Percentiles rank a stretch among this genome's conserved stretches.
Conservation (phyloP, 2,888 invertebrate genomes). For the Caenorhabditis panamensis region DNA sequence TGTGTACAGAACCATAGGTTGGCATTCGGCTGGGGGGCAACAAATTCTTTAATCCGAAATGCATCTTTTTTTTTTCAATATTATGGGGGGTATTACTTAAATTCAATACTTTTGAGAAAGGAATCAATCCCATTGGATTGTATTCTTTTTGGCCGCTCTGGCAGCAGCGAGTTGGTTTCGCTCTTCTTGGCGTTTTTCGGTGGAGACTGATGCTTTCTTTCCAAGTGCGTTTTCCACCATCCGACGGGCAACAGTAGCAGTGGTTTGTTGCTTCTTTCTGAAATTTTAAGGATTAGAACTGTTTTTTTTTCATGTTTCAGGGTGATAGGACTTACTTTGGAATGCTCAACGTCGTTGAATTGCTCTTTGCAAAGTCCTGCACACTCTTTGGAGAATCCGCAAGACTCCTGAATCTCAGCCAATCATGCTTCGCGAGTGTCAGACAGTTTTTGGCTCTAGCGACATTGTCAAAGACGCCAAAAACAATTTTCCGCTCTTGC, state of each 20-base stretch:
- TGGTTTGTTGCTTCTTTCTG: slow-evolving; percentile 58
- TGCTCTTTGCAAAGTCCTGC: slow-evolving; percentile 51
- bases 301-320: neutral
- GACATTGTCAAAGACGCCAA: slow-evolving; percentile 57
- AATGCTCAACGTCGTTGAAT: slow-evolving; percentile 16
- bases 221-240: slow-evolving; percentile 69
- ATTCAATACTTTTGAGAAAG: neutral
- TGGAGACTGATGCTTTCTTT: slow-evolving; percentile 58
- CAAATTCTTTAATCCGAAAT: slow-evolving; percentile 52
- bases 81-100: neutral
- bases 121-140: slow-evolving; percentile 63
- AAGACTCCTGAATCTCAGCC: slow-evolving; percentile 60
- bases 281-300: neutral
- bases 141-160: slow-evolving; percentile 61
- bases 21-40: slow-evolving; percentile 31
- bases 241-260: slow-evolving; percentile 65
- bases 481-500: slow-evolving; percentile 63
- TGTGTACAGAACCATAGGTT: slow-evolving; percentile 9
- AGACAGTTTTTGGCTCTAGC: slow-evolving; percentile 42
- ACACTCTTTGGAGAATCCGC: slow-evolving; percentile 43
- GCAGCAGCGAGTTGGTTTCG: slow-evolving; percentile 63
- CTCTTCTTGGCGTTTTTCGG: slow-evolving; percentile 64
- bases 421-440: slow-evolving; percentile 51
- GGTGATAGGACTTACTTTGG: slow-evolving; percentile 33
- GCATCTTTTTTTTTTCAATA: neutral